Conservation (phyloP, 2,888 invertebrate genomes). For the Rotaria socialis region DNA sequence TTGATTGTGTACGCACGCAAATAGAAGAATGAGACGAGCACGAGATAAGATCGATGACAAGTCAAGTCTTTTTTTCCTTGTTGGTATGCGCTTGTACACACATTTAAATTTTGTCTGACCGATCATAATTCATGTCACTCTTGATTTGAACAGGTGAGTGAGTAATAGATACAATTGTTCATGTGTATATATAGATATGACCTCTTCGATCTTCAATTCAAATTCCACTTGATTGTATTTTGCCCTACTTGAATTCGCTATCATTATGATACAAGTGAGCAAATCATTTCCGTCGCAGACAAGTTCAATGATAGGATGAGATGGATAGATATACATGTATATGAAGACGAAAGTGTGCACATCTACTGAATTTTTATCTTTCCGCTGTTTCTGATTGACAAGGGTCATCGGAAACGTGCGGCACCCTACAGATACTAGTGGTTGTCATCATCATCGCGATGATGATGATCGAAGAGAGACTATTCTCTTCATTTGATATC, state of each 20-base stretch:
- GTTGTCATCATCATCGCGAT: no score
- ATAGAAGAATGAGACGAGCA: not conserved
- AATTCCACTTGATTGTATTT: constrained; percentile 26
- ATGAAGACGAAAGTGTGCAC: not conserved
- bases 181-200: not conserved
- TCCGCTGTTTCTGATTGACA: not conserved
- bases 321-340: not conserved
- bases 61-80: not conserved
- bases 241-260: not conserved
- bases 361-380: not conserved
- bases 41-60: constrained; percentile 19
- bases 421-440: constrained; percentile 4
- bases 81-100: not conserved
- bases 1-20: not conserved
- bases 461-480: not conserved
- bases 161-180: not conserved
- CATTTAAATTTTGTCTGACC: not conserved
- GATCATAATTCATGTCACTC: not conserved
- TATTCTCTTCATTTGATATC: constrained; percentile 25
- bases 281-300: not conserved
- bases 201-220: not conserved
- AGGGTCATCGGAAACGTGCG: not conserved
- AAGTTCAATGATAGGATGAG: not conserved
- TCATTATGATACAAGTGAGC: constrained; percentile 4
- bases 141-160: not conserved